Percentiles rank a stretch among this genome's conserved stretches.
Evolutionary conservation across 2,113 vertebrate species (phyloP).

Genomic region (Baryphthengus martii): DNA sequence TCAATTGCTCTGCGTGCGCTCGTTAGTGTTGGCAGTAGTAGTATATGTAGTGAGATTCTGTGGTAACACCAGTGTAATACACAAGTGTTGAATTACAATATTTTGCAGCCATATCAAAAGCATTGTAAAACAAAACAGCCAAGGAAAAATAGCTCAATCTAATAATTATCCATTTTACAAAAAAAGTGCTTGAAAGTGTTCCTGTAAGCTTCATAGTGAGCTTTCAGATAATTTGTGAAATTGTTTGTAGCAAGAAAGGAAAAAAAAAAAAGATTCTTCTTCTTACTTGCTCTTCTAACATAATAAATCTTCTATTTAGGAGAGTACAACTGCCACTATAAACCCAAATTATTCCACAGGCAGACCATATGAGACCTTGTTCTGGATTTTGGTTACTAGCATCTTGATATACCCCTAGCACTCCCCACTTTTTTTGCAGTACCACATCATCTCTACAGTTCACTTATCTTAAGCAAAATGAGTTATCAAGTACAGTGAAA

Average conservation of each 20-base stretch:
- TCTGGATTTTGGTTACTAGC: not conserved
- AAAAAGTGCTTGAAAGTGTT: not conserved
- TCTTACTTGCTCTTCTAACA: not conserved
- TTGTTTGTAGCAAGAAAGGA: not conserved
- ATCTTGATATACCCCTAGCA: not conserved
- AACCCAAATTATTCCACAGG: not conserved
- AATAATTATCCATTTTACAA: not conserved
- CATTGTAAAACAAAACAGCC: not conserved
- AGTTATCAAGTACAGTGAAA: not conserved
- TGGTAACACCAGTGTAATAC: not conserved
- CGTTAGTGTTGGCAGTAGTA: not conserved
- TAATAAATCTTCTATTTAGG: not conserved
- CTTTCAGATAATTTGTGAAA: not conserved
- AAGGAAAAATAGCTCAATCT: not conserved
- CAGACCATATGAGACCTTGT: not conserved
- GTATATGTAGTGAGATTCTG: not conserved
- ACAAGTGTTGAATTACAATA: not conserved
- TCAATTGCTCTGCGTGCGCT: not conserved
- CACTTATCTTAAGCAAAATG: not conserved
- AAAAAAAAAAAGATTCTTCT: not conserved
- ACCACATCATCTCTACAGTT: not conserved
- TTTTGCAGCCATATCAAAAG: not conserved
- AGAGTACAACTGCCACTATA: rapidly evolving
- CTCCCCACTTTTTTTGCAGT: not conserved
- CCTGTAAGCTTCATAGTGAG: not conserved